Base-by-base conservation (phyloP, 2,113 vertebrate genomes). In the Haliaeetus leucogaster region DNA sequence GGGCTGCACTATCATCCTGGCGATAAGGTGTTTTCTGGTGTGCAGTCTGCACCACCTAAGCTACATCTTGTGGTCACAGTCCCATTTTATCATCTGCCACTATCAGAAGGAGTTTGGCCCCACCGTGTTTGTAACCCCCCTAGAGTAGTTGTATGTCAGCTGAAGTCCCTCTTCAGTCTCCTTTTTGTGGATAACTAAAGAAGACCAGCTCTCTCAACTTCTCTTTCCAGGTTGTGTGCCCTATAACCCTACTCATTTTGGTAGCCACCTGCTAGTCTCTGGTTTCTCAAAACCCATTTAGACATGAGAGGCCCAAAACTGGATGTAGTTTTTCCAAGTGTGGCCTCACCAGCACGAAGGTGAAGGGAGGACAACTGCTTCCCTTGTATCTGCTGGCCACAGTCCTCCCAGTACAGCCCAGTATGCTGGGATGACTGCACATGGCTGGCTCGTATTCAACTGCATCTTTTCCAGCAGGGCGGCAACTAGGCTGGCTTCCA, bases 371-470 rank as follows among this genome's bases (percentile, higher is more conserved):
- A 32, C 52, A 72, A 72, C 17, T 0, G 1, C 17, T 45, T 78
- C 34, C 65, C 21, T 53, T 66, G 3, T 23, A 47, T 12, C 59
- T 61, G 9, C 45, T 59, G 47, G 30, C 38, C n/a, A 53, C 3
- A 0, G 17, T 43, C 21, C 21, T 48, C 59, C 59, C 21, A 66
- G 14, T 52, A 45, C 7, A 52, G 38, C 43, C 38, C 48, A 72
- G n/a, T n/a, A n/a, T 13, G 43, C 20, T 55, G 25, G 5, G 14
- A 25, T 23, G 26, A 47, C n/a, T 0, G 1, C 43, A 42, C 1
- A 1, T 14, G 36, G 29, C 43, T 53, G 43, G 56, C 45, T 76
- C 3, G 2, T 15, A 32, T 12, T 48, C 30, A 42, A 1, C 43
- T 25, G 4, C 4, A 16, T 15, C 58, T 82, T 55, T 42, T 43